Conservation (phyloP, 2,113 vertebrate genomes). For the Damaliscus lunatus region DNA sequence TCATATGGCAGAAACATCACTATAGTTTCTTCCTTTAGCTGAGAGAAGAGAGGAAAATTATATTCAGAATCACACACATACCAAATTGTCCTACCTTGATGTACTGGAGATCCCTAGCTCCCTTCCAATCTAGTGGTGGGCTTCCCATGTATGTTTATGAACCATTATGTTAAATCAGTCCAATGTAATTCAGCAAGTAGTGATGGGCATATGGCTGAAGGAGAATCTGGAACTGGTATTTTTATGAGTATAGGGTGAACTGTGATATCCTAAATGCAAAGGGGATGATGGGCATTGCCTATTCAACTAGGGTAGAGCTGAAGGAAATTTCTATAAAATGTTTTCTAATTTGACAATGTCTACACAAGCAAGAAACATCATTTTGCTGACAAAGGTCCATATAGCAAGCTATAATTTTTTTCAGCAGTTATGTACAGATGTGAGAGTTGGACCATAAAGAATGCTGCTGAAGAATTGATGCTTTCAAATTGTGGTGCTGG, state of each 20-base stretch:
- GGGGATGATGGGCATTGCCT: neutral
- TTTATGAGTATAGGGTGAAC: neutral
- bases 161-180: neutral
- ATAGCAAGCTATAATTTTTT: neutral
- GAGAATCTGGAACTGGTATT: neutral
- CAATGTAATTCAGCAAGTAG: neutral
- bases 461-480: neutral
- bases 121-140: neutral
- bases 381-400: neutral
- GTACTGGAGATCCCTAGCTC: too few relatives aligned
- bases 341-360: neutral
- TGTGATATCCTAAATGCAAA: neutral
- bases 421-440: neutral
- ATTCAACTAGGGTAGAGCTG: neutral
- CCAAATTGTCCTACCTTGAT: neutral
- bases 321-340: neutral
- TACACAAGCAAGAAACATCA: neutral
- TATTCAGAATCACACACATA: neutral
- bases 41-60: neutral
- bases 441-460: neutral
- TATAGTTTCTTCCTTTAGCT: neutral
- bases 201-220: neutral
- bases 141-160: neutral
- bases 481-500: neutral
- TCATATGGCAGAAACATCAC: neutral